Evolutionary conservation across 2,888 invertebrate species (phyloP).

Genomic region (Ditylenchus weischeri): DNA sequence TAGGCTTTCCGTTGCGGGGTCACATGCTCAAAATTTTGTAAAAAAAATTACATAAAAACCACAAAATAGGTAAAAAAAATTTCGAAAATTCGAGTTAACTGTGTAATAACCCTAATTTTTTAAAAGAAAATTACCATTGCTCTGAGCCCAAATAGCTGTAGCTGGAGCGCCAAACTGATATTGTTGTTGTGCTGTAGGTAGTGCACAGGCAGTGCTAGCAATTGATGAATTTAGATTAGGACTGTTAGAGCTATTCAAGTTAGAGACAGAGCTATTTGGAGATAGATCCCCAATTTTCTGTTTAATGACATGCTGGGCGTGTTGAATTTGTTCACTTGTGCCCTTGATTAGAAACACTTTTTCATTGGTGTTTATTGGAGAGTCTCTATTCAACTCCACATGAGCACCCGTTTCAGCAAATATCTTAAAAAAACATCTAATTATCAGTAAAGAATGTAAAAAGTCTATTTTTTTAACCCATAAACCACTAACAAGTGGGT

Average conservation of each 20-base stretch:
- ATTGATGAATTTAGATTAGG: neutral
- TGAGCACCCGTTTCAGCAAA: constrained; percentile 79
- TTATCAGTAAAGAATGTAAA: constrained; percentile 1
- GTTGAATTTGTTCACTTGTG: constrained; percentile 84
- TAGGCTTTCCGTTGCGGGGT: too few species aligned
- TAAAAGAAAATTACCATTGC: constrained; percentile 16
- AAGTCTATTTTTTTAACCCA: neutral
- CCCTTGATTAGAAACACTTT: constrained; percentile 86
- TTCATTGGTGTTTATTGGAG: constrained; percentile 74
- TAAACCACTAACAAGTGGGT: too few species aligned
- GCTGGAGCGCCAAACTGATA: constrained; percentile 42
- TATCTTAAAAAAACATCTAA: constrained; percentile 35
- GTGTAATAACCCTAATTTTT: too few species aligned
- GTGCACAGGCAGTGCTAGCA: neutral
- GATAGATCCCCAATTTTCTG: constrained; percentile 73
- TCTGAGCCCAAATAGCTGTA: constrained; percentile 6
- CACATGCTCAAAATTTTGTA: too few species aligned
- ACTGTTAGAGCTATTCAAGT: constrained; percentile 18
- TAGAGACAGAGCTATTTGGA: constrained; percentile 49
- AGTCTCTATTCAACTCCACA: constrained; percentile 87
- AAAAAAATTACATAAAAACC: too few species aligned
- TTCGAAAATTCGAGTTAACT: too few species aligned
- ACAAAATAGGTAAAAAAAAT: too few species aligned
- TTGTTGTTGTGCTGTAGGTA: neutral
- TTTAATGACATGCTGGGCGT: constrained; percentile 88